Base-by-base conservation (phyloP, 2,113 vertebrate species). In the Microtus ochrogaster region DNA sequence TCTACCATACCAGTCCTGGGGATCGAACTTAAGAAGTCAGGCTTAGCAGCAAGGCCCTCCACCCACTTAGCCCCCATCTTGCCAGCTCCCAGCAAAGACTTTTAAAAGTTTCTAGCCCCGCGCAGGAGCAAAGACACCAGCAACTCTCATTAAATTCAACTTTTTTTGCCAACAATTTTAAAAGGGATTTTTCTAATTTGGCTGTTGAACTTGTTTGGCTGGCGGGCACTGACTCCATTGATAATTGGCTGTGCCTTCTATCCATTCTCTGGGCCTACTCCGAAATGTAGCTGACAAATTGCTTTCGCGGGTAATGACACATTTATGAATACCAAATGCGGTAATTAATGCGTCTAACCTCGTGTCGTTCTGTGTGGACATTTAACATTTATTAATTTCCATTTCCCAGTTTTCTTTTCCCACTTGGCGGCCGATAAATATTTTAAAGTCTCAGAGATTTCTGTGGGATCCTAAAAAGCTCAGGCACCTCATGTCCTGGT, bases 331-430 rank as follows among this genome's bases (percentile, higher is more conserved):
- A 68, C 93, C 72, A 68, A 84, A 95, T 68, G 94, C 1, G 3
- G 58, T 95, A 47, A 94, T 94, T 91, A 92, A 81, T 41, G 90
- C 83, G 6, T 16, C 63, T 79, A 93, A 94, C 97, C 97, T 83
- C 65, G 41, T 2, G 70, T 79, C 86, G 89, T 77, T 77, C 83
- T 95, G 55, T n/a, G 91, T 81, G 83, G 94, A 87, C 97, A 66
- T 87, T 96, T 94, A 94, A 91, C 93, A 88, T 95, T 88, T 94
- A 96, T 96, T 96, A 41, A 96, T 92, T 94, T 94, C 5, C 5
- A 94, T 92, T 92, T 93, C 79, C 2, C 93, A 11, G n/a, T 95
- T 94, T 95, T 94, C 93, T 90, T 92, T 86, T 86, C 94, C 86
- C 90, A 88, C 55, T 81, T 90, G 65, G 92, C 30, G 73, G 88